Percentiles rank a stretch among this genome's conserved stretches.
Evolutionary conservation across 2,113 vertebrate species (phyloP).

Genomic region (Heliornis fulica): DNA sequence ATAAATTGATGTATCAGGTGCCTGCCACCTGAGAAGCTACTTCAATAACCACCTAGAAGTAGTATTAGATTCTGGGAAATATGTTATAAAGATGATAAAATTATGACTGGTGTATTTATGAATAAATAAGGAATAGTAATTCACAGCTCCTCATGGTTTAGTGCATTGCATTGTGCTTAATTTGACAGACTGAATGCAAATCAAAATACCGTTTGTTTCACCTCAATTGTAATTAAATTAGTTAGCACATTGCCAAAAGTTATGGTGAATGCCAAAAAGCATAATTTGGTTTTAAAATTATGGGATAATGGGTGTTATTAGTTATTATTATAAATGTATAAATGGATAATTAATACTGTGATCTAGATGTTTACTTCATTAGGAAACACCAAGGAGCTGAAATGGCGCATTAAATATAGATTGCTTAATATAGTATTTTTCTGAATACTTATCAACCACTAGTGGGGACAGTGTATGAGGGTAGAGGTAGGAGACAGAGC

Average conservation of each 20-base stretch:
- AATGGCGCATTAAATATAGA: neutral
- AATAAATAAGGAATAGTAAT: neutral
- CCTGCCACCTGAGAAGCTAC: neutral
- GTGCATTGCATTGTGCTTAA: neutral
- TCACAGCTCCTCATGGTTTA: neutral
- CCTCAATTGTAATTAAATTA: neutral
- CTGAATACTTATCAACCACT: neutral
- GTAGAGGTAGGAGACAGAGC: neutral
- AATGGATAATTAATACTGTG: neutral
- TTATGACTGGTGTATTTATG: neutral
- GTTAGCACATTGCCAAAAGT: neutral
- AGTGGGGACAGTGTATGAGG: rapidly evolving
- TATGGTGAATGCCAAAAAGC: neutral
- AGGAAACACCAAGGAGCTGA: neutral
- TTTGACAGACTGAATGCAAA: neutral
- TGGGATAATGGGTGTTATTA: rapidly evolving
- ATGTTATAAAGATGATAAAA: neutral
- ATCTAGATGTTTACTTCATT: neutral
- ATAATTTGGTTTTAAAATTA: neutral
- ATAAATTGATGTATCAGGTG: neutral
- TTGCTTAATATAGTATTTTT: neutral
- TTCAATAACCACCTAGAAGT: neutral
- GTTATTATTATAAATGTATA: neutral
- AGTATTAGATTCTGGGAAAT: neutral
- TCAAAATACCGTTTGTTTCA: neutral